Evolutionary conservation across 2,888 invertebrate species (phyloP).

Genomic region (Ethmia dodecea): DNA sequence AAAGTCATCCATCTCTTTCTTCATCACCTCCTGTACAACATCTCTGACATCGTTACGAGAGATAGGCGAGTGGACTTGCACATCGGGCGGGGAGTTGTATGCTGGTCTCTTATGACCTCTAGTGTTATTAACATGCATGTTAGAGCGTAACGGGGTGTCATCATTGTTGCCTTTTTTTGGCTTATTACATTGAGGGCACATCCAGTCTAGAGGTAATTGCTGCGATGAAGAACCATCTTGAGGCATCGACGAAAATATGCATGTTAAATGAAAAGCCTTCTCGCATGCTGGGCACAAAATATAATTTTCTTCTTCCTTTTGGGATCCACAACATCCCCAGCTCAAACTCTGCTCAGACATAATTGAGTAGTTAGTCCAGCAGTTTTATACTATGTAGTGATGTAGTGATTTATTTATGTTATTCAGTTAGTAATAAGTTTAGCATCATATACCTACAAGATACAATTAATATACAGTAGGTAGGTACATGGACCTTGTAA

Average conservation of each 20-base stretch:
- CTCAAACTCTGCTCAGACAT: not conserved
- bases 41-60: not conserved
- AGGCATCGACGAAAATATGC: not conserved
- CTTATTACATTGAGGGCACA: not conserved
- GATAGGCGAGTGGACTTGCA: not conserved
- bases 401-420: no score
- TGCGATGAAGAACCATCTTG: not conserved
- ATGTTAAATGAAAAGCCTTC: not conserved
- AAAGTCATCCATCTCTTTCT: not conserved
- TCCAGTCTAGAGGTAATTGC: not conserved
- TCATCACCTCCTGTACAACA: not conserved
- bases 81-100: not conserved
- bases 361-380: no score
- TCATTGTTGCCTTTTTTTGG: not conserved
- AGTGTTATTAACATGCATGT: no score
- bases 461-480: no score
- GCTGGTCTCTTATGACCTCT: not conserved
- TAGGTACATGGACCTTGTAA: no score
- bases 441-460: no score
- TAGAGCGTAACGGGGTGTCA: not conserved
- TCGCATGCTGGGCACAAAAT: not conserved
- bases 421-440: no score
- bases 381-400: no score
- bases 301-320: not conserved
- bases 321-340: not conserved